phyloP scores from a whole-genome alignment of 2,113 vertebrate genomes.

The Columba janthina region DNA sequence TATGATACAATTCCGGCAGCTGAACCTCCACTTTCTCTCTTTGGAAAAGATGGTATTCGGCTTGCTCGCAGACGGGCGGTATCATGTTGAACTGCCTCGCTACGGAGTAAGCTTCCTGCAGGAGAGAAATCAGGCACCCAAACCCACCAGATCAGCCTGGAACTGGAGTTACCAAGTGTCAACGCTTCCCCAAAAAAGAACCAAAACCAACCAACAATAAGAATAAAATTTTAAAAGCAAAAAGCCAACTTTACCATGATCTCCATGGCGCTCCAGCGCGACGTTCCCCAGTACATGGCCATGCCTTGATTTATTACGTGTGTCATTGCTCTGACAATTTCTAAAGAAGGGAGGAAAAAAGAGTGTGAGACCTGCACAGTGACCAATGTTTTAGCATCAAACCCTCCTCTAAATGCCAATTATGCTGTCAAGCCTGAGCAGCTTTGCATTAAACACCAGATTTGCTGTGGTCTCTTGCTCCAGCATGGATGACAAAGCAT shows the following conservation, averaged over 20 bases:
- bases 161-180: neutral
- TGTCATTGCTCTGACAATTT: constrained; percentile 97
- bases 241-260: constrained; percentile 85
- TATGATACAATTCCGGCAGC: constrained; percentile 95
- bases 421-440: accelerated
- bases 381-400: neutral
- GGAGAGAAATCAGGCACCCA: neutral
- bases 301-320: constrained; percentile 97
- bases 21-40: constrained; percentile 98
- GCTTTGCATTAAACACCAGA: accelerated
- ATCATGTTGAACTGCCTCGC: constrained; percentile 98
- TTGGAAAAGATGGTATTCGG: constrained; percentile 97
- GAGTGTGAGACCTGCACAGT: accelerated
- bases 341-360: constrained; percentile 29
- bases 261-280: constrained; percentile 97
- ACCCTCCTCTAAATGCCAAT: accelerated
- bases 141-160: no score
- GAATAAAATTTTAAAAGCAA: neutral
- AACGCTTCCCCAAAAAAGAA: neutral
- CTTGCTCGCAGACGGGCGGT: constrained; percentile 96
- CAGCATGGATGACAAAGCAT: accelerated
- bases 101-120: constrained; percentile 95
- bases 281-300: constrained; percentile 99
- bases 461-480: neutral
- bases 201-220: no score